A percentile compares a stretch with the other conserved stretches of the same genome.
These are phyloP conservation scores for Cherax quadricarinatus DNA, from an alignment of 1,140 invertebrate genomes.

Conservation along the genomic window DNA sequence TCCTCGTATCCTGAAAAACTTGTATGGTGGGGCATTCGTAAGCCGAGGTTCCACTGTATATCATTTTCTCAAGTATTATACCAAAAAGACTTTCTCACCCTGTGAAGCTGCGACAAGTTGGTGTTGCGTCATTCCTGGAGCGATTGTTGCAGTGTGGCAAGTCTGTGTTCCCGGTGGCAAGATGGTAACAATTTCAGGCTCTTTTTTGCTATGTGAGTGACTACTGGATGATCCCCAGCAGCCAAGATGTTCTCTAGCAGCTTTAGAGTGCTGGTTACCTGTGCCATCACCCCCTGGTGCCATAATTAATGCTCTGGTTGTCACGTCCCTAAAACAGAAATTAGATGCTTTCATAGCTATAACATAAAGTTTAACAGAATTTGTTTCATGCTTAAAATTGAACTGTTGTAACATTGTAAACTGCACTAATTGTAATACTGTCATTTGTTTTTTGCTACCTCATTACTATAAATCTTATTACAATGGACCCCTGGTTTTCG, in stretches of 20 bases:
- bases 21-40: too few relatives aligned
- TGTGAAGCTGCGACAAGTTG: neutral
- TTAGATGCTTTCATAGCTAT: too few relatives aligned
- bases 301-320: neutral
- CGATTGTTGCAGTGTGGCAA: neutral
- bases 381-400: too few relatives aligned
- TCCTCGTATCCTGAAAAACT: too few relatives aligned
- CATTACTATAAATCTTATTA: too few relatives aligned
- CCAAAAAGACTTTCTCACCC: neutral
- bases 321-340: too few relatives aligned
- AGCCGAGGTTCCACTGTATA: too few relatives aligned
- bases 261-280: neutral
- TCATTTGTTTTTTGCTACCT: too few relatives aligned
- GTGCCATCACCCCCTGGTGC: neutral
- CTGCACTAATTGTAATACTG: too few relatives aligned
- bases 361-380: too few relatives aligned
- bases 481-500: too few relatives aligned
- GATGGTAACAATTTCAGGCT: slow-evolving; percentile 1
- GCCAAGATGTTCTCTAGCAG: neutral
- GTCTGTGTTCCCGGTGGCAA: neutral
- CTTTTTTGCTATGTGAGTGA: neutral
- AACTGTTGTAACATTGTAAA: too few relatives aligned
- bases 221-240: neutral
- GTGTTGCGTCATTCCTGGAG: neutral
- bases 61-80: neutral